Conservation (phyloP, 2,888 invertebrate genomes). For the Drosophila demipolita region DNA sequence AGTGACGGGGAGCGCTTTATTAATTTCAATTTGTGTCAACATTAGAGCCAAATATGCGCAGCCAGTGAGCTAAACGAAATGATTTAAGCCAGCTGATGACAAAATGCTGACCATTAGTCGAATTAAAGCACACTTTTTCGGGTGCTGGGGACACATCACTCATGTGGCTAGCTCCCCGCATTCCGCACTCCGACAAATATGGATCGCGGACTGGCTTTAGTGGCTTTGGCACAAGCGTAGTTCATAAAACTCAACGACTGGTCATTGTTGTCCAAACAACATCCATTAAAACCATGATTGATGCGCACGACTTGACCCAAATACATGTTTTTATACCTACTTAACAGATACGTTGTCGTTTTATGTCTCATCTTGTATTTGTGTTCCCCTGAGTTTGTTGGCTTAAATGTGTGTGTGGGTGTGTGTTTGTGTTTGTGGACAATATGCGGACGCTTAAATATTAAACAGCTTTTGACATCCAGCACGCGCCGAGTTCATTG, state of each 20-base stretch:
- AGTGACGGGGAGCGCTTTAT: conserved; percentile 52
- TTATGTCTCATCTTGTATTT: conserved; percentile 34
- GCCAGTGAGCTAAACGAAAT: conserved; percentile 53
- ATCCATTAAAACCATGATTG: conserved; percentile 73
- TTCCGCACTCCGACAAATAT: conserved; percentile 7
- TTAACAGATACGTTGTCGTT: conserved; percentile 60
- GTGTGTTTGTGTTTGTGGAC: conserved; percentile 9
- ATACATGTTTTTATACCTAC: conserved; percentile 76
- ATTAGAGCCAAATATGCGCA: conserved; percentile 67
- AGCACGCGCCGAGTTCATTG: conserved; percentile 54
- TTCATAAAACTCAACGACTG: conserved; percentile 70
- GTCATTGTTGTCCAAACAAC: conserved; percentile 47
- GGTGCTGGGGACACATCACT: conserved; percentile 45
- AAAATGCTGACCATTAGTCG: conserved; percentile 74
- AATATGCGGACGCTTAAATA: conserved; percentile 54
- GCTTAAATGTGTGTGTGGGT: background rate
- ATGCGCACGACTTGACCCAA: conserved; percentile 77
- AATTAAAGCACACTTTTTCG: conserved; percentile 69
- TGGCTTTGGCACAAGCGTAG: conserved; percentile 53
- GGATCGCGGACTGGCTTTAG: conserved; percentile 36
- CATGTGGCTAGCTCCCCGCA: conserved; percentile 21
- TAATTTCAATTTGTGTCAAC: conserved; percentile 81
- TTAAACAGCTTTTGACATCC: conserved; percentile 31
- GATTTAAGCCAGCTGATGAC: conserved; percentile 79
- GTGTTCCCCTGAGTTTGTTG: background rate